These are phyloP conservation scores for Rhizomys pruinosus DNA, from an alignment of 2,113 vertebrate species.

Conservation along the genomic window DNA sequence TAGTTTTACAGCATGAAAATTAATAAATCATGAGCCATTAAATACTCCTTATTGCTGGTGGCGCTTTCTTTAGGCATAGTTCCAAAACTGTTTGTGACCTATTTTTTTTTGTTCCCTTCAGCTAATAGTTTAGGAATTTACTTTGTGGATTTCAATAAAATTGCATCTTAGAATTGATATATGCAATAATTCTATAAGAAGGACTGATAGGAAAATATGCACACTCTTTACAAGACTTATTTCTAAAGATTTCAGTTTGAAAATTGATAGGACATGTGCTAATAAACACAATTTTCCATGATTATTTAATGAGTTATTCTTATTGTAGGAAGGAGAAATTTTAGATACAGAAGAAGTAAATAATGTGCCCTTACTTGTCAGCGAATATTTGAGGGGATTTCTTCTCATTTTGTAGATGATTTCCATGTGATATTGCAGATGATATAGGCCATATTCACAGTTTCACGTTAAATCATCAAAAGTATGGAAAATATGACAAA, in stretches of 20 bases:
- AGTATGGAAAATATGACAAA: not conserved
- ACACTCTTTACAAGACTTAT: not conserved
- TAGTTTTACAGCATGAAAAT: conserved; percentile 55
- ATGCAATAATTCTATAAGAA: not conserved
- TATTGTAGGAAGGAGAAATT: not conserved
- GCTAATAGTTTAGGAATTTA: conserved; percentile 26
- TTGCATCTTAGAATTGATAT: not conserved
- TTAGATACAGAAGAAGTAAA: not conserved
- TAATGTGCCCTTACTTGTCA: not conserved
- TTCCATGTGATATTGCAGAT: not conserved
- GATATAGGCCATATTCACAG: not conserved
- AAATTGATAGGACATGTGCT: rapidly evolving
- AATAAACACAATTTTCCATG: not conserved
- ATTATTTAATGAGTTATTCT: not conserved
- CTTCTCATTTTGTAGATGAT: not conserved
- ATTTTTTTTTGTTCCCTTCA: not conserved
- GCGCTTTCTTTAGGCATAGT: conserved; percentile 37
- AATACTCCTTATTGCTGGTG: not conserved
- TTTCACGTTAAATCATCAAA: not conserved
- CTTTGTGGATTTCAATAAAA: not conserved
- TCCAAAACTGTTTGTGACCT: conserved; percentile 34
- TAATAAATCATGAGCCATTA: conserved; percentile 63
- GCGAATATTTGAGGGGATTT: not conserved
- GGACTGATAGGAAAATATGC: not conserved
- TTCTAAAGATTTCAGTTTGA: not conserved